Conservation (phyloP, 2,797 vertebrate genomes). For the Dryobates pubescens region DNA sequence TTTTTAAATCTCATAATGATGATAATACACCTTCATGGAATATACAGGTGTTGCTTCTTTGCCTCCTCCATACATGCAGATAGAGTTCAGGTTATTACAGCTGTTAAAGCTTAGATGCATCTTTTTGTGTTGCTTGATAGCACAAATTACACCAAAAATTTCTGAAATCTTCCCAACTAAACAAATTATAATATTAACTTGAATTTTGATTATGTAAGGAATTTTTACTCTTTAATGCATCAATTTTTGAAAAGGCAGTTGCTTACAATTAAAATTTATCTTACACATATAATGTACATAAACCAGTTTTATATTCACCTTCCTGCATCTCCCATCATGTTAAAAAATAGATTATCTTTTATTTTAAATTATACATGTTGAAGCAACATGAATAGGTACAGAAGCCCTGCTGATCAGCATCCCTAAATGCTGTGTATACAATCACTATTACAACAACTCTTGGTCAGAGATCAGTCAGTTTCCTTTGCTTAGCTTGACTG, state of each 20-base stretch:
- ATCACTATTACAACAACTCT: neutral
- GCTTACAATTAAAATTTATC: neutral
- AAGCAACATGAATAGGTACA: neutral
- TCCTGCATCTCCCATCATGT: neutral
- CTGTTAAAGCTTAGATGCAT: neutral
- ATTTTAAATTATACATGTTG: neutral
- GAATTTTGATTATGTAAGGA: neutral
- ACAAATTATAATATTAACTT: neutral
- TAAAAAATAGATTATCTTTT: neutral
- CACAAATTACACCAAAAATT: neutral
- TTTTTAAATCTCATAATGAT: neutral
- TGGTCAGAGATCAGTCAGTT: neutral
- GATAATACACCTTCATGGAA: neutral
- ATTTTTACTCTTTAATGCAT: neutral
- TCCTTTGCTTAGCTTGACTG: neutral
- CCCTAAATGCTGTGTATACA: neutral
- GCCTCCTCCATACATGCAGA: neutral
- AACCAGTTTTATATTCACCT: neutral
- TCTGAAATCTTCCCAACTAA: neutral
- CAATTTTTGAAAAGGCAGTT: neutral
- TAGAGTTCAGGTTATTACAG: neutral
- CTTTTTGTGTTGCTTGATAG: neutral
- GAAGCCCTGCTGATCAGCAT: neutral
- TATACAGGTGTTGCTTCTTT: neutral
- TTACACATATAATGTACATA: neutral